Evolutionary conservation across 2,113 vertebrate species (phyloP), one percentile per base, ranked within the genome.

Genomic region (Xenopus laevis): DNA sequence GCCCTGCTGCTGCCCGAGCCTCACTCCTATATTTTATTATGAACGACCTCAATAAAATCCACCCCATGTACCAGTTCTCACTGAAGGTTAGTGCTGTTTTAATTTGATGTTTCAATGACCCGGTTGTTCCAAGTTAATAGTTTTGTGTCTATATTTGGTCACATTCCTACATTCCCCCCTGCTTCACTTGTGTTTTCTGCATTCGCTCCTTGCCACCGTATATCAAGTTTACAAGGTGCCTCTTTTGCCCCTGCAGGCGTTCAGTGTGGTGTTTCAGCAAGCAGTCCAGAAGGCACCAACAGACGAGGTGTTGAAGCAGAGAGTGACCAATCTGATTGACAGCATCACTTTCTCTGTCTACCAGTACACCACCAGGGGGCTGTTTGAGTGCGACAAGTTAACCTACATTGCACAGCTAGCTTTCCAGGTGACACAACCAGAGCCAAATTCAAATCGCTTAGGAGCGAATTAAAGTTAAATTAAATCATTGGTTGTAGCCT

Each of bases 31-130:
- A 97, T 90, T 98, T 98, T 87, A 92, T 93, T 87, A 94, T 96
- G 94, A 94, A 86, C 1, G 89, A 95, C 86, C 97, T 99, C 66
- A 93, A 90, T 79, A 85, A 91, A 86, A 92, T 98, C 83, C 95
- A 98, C 68, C 96, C 95, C 44, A 96, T 98, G 96, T 98, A 98
- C 89, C 95, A 94, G 90, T 97, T 98, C 87, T 96, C 93, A 50
- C 86, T 95, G 78, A 94, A 94, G 93, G 93, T 95, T 81, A 55
- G 74, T 30, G 4, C 47, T 50, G 47, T 16, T 50, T 10, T 50
- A 13, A 7, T 50, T 9, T 16, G 15, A 12, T 50, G 47, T 50
- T 13, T 50, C 1, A 13, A 50, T 9, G 2, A 9, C 33, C 33
- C 33, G 6, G 33, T 40, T 40, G 33, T 40, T 40, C 33, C 33